A percentile compares a stretch with the other conserved stretches of the same genome.
Conservation (phyloP, 1,140 invertebrate genomes). For the Drosophila ogumai region DNA sequence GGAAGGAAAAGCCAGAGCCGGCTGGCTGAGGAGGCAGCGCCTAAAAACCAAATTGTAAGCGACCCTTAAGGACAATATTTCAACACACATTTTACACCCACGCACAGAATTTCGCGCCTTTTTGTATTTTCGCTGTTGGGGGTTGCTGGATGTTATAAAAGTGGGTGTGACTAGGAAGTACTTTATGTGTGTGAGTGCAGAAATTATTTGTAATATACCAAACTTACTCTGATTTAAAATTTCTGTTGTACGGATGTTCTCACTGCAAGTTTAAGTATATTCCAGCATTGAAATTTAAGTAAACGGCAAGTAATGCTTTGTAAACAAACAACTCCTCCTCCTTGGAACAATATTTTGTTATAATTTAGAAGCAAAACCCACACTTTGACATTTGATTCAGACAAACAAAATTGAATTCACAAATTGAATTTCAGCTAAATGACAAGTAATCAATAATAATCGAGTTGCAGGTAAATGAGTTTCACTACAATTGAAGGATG, state of each 20-base stretch:
- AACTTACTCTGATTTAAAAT: neutral
- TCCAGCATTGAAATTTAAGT: neutral
- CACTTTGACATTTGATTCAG: constrained; percentile 1
- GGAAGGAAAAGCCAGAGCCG: constrained; percentile 2
- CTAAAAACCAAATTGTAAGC: constrained; percentile 59
- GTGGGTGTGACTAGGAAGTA: constrained; percentile 30
- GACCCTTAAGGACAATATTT: constrained; percentile 70
- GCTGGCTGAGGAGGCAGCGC: constrained; percentile 25
- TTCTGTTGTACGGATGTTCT: no score
- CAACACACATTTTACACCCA: constrained; percentile 15
- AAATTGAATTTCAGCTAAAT: constrained; percentile 28
- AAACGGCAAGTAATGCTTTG: neutral
- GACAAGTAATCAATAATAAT: constrained; percentile 25
- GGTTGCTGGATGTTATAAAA: constrained; percentile 50
- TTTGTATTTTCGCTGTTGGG: constrained; percentile 30
- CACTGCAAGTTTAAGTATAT: neutral
- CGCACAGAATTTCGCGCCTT: constrained; percentile 32
- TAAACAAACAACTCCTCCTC: neutral
- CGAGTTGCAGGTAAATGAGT: neutral
- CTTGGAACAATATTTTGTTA: neutral
- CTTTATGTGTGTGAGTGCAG: constrained; percentile 34
- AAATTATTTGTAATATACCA: neutral
- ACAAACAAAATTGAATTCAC: constrained; percentile 7
- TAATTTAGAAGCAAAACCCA: neutral
- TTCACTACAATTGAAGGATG: constrained; percentile 12